These are phyloP conservation scores for Poeciliopsis gracilis DNA, from an alignment of 2,797 vertebrate species.

Conservation along the genomic window DNA sequence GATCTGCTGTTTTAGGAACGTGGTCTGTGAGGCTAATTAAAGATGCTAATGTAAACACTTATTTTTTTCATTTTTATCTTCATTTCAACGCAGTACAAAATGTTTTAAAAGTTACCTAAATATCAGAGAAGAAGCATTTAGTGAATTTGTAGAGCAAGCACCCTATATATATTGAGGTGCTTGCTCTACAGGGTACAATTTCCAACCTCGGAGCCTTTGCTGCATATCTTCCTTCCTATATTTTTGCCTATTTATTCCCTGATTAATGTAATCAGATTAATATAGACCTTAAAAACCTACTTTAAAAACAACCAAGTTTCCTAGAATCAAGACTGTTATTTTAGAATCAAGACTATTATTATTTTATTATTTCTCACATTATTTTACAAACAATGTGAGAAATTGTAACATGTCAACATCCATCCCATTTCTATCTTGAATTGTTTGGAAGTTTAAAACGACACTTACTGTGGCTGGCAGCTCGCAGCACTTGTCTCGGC, in stretches of 20 bases:
- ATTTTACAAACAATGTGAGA: neutral
- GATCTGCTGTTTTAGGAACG: neutral
- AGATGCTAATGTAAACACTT: neutral
- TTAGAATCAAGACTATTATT: constrained; percentile 3
- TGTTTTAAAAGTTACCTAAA: neutral
- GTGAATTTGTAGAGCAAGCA: neutral
- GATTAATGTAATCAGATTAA: neutral
- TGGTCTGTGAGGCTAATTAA: neutral
- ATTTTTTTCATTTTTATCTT: neutral
- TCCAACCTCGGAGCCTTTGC: neutral
- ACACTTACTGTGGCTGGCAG: constrained; percentile 91
- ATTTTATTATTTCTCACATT: no score
- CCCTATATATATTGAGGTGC: neutral
- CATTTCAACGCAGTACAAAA: neutral
- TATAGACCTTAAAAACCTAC: no score
- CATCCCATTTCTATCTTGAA: neutral
- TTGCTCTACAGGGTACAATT: neutral
- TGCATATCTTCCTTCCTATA: neutral
- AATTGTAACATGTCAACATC: neutral
- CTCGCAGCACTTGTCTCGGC: constrained; percentile 97
- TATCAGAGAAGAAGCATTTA: neutral
- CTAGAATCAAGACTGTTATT: neutral
- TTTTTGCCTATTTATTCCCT: neutral
- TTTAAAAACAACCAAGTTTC: neutral
- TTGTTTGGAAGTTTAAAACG: neutral